These are phyloP conservation scores for Chrysemys picta DNA, from an alignment of 2,113 vertebrate genomes.

Conservation along the genomic window DNA sequence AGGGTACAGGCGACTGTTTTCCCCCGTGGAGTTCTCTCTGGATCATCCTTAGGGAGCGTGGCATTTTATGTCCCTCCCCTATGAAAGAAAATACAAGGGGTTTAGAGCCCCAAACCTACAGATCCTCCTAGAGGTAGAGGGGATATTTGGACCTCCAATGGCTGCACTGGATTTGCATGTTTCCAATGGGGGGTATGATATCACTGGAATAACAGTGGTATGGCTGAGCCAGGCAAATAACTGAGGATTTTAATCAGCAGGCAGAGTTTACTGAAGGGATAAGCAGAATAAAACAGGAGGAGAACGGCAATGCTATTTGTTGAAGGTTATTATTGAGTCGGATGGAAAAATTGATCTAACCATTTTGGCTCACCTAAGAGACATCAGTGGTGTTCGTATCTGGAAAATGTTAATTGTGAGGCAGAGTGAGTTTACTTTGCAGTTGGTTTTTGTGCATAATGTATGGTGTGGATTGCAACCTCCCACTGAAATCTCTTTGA, in stretches of 20 bases:
- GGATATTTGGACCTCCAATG: not conserved
- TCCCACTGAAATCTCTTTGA: not conserved
- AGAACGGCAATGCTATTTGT: not conserved
- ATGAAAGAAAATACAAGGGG: not conserved
- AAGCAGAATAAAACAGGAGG: not conserved
- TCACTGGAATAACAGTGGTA: fast-evolving
- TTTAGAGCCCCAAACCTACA: not conserved
- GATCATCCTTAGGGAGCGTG: not conserved
- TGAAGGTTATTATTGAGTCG: constrained; percentile 4
- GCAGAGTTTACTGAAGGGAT: not conserved
- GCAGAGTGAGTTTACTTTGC: not conserved
- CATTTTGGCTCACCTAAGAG: not conserved
- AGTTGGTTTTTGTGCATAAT: not conserved
- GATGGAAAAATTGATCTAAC: not conserved
- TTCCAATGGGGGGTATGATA: not conserved
- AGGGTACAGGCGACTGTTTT: not conserved
- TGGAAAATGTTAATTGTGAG: not conserved
- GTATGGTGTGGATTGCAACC: fast-evolving
- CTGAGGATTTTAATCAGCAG: not conserved
- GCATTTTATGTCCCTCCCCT: not conserved
- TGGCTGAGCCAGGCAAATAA: not conserved
- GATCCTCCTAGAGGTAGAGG: not conserved
- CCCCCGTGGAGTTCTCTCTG: not conserved
- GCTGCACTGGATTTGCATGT: not conserved
- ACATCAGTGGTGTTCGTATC: not conserved